These are phyloP conservation scores for Tridacna gigas DNA, from an alignment of 2,888 invertebrate species.

Conservation along the genomic window DNA sequence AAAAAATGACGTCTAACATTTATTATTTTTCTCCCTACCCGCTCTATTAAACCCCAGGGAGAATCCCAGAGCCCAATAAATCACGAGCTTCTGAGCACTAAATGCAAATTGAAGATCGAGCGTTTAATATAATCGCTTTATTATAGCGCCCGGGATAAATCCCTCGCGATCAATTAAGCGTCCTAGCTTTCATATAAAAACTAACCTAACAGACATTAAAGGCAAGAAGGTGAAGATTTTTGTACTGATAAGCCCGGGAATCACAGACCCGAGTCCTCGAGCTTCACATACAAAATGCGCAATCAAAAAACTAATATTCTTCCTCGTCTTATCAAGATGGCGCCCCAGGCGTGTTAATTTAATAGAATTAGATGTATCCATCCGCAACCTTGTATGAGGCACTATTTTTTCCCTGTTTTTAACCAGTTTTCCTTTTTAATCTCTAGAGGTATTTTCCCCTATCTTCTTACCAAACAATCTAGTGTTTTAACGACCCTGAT, in stretches of 20 bases:
- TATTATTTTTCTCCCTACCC: constrained; percentile 1
- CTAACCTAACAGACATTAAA: constrained; percentile 32
- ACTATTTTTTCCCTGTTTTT: neutral
- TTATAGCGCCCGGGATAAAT: constrained; percentile 12
- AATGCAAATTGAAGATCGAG: constrained; percentile 26
- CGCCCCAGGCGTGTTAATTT: constrained; percentile 5
- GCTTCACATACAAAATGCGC: constrained; percentile 20
- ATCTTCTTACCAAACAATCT: too few species aligned
- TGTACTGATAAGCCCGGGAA: constrained; percentile 13
- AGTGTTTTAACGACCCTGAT: too few species aligned
- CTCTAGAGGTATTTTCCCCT: too few species aligned
- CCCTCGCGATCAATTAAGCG: constrained; percentile 21
- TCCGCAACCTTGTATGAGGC: constrained; percentile 20
- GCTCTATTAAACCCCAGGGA: neutral
- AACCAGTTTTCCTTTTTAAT: too few species aligned
- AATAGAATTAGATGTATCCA: constrained; percentile 26
- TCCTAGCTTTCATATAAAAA: constrained; percentile 24
- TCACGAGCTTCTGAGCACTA: constrained; percentile 18
- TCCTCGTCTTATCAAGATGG: neutral
- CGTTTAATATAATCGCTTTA: constrained; percentile 25
- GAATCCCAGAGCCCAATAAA: neutral
- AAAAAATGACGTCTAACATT: neutral
- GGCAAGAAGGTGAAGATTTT: constrained; percentile 18
- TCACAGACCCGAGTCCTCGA: constrained; percentile 6
- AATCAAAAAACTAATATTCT: constrained; percentile 19